Evolutionary conservation across 1,140 invertebrate genomes (phyloP), one percentile per base, ranked within the genome.

Genomic region (Dryas iulia): DNA sequence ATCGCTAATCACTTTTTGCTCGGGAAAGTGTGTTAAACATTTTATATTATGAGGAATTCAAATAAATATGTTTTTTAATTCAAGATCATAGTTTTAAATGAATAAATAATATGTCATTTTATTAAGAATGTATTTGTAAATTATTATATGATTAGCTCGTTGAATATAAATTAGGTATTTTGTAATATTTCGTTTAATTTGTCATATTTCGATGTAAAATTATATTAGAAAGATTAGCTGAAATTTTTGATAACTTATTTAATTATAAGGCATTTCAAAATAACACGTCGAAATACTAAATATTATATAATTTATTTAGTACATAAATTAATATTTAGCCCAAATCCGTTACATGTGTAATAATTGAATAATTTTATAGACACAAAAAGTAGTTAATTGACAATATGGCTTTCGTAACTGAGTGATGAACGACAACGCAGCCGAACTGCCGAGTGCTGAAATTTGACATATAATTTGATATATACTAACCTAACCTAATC

Each of bases 1-100:
- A 67, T 72, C 65, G 61, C 60, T 74, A 72, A 74, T 76, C 47
- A 58, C 54, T 62, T 62, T 39, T 62, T 54, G 61, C 61, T 63
- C 52, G 52, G 61, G 61, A 63, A 63, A 63, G 47, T 63, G 61
- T 63, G 52, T 54, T 62, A 47, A 63, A 63, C 18, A 52, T 25
- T 56, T 56, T 30, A 54, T 63, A 56, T 56, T 33, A 52, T 31
- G 31, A 23, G 6, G 54, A 53, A 63, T 63, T 54, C 18, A 30
- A 30, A 54, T 63, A 53, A 54, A 58, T 25, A 12, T 56, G 25
- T 12, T 26, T n/a, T 25, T 56, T 26, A 26, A 25, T n/a, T 12
- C 2, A 14, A 56, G 11, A 7, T 8, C 12, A 3, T 53, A 11
- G 24, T 56, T 26, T 11, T 25, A 10, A 21, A 21, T 39, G 7